phyloP scores from a whole-genome alignment of 1,140 invertebrate genomes.

The Lethocerus indicus region DNA sequence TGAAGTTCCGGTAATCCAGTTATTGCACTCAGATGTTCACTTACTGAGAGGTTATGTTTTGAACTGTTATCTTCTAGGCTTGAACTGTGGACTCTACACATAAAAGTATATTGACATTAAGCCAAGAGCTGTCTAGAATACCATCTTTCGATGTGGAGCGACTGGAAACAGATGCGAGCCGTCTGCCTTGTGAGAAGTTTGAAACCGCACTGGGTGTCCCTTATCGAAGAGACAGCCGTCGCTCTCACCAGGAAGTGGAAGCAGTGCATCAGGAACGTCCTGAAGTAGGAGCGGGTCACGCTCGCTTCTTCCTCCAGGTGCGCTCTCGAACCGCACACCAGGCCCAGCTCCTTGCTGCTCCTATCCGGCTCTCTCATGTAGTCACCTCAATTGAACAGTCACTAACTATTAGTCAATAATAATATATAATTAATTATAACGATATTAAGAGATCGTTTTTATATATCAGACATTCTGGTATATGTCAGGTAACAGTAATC shows the following conservation, averaged over 20 bases:
- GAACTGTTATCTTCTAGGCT: background rate
- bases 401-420: background rate
- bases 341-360: constrained; percentile 29
- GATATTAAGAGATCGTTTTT: too few relatives aligned
- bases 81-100: background rate
- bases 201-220: constrained; percentile 98
- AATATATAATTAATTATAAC: too few relatives aligned
- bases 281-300: constrained; percentile 61
- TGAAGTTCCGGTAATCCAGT: too few relatives aligned
- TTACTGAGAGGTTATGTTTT: background rate
- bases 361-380: constrained; percentile 26
- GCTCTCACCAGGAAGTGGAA: constrained; percentile 94
- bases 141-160: constrained; percentile 95
- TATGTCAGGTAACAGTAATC: too few relatives aligned
- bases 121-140: constrained; percentile 22
- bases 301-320: constrained; percentile 92
- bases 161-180: constrained; percentile 63
- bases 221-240: constrained; percentile 66
- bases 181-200: constrained; percentile 84
- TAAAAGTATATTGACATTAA: background rate
- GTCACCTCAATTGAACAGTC: constrained; percentile 24
- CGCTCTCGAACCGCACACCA: constrained; percentile 79
- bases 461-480: too few relatives aligned
- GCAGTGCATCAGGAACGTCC: constrained; percentile 94
- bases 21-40: background rate